These are phyloP conservation scores for Phalacrocorax brasilianus DNA, from an alignment of 2,113 vertebrate species.

Conservation along the genomic window DNA sequence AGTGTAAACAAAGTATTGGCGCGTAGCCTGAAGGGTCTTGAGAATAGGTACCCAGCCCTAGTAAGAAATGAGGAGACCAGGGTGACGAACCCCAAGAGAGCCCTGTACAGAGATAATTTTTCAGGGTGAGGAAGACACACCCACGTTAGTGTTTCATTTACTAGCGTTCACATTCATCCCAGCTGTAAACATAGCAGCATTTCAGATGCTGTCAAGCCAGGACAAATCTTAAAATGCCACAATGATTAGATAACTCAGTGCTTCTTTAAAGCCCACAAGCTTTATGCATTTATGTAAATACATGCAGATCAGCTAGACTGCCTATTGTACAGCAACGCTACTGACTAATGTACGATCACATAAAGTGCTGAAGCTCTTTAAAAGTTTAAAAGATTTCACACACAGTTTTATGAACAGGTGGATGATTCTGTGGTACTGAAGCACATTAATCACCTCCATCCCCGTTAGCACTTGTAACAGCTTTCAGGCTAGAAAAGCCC, in stretches of 20 bases:
- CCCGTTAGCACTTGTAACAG: not conserved
- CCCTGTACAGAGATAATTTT: constrained; percentile 45
- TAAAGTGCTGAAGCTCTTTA: not conserved
- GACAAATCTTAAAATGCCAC: not conserved
- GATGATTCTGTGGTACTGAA: not conserved
- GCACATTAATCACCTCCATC: not conserved
- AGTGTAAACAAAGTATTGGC: constrained; percentile 87
- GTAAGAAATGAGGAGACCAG: constrained; percentile 86
- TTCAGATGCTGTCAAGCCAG: not conserved
- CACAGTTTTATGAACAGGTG: not conserved
- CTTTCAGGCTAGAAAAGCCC: not conserved
- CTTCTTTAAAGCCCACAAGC: not conserved
- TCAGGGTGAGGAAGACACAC: constrained; percentile 26
- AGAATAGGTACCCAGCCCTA: constrained; percentile 89
- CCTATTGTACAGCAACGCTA: not conserved
- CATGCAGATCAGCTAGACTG: not conserved
- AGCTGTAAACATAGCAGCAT: not conserved
- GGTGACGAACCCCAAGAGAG: constrained; percentile 83
- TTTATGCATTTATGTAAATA: not conserved
- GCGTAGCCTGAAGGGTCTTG: constrained; percentile 88
- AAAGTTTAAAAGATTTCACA: not conserved
- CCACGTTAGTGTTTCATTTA: not conserved
- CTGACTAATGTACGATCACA: not conserved
- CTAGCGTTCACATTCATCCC: not conserved
- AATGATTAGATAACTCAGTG: not conserved